Conservation (phyloP, 2,888 invertebrate genomes). For the Stratiomys singularior region DNA sequence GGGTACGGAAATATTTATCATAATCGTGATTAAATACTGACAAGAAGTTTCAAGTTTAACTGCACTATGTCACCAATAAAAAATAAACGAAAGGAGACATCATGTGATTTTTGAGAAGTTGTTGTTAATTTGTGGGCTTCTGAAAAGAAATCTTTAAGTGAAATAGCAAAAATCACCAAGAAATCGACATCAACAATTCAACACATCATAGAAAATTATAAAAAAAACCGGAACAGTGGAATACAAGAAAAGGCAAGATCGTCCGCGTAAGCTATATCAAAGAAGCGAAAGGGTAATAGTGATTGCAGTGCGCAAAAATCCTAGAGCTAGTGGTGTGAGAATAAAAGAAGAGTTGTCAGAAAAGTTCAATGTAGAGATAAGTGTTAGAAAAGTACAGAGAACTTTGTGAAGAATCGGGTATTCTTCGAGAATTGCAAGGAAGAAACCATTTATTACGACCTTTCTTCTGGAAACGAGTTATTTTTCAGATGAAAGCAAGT, state of each 20-base stretch:
- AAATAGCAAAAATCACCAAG: not conserved
- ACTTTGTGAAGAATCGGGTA: no score
- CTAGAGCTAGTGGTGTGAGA: conserved; percentile 4
- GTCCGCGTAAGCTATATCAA: conserved; percentile 1
- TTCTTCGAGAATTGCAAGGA: no score
- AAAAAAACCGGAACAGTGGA: not conserved
- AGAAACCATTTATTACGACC: no score
- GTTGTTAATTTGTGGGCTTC: conserved; percentile 13
- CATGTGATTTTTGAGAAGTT: conserved; percentile 3
- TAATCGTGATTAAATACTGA: not conserved
- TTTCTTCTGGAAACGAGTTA: no score
- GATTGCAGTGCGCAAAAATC: conserved; percentile 15
- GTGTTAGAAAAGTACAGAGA: no score
- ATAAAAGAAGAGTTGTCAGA: conserved; percentile 7
- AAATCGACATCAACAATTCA: conserved; percentile 2
- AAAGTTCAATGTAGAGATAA: conserved; percentile 8
- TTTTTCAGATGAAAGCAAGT: no score
- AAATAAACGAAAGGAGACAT: conserved; percentile 2
- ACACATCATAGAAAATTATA: not conserved
- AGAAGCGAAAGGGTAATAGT: conserved; percentile 15
- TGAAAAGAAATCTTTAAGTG: conserved; percentile 6
- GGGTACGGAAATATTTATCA: not conserved
- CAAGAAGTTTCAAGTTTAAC: not conserved
- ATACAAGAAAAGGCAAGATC: conserved; percentile 13
- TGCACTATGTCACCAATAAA: not conserved